Evolutionary conservation across 2,113 vertebrate genomes (phyloP), one percentile per base, ranked within the genome.

Genomic region (Chlamydotis undulata): DNA sequence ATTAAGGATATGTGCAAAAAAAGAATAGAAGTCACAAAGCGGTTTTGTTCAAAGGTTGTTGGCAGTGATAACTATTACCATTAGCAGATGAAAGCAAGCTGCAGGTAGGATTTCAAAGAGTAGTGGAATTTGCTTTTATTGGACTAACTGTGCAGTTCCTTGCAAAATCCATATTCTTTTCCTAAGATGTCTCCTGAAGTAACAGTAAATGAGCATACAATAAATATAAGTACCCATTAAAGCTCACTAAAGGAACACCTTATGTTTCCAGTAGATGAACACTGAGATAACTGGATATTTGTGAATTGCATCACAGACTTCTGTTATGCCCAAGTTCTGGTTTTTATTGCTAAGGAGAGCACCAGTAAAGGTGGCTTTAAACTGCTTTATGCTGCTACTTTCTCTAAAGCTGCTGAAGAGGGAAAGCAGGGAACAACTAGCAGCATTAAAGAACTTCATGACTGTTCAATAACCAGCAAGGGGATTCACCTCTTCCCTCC

Each of bases 21-120:
- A 83, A 75, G 45, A 49, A 55, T 24, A 29, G 59, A 71, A 92
- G 59, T 86, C 79, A 45, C 88, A 50, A 59, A 92, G 41, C 0
- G 0, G 24, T 93, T 92, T 74, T 83, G 73, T 94, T 95, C 89
- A 71, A 78, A 89, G 73, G 39, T 91, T 94, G 80, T 91, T 97
- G 94, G 95, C 86, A 89, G 21, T 92, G 94, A 25, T 81, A 86
- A 63, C 80, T 73, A 24, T 74, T 90, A 29, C 83, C 1, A 3
- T 87, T 59, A 87, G 83, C 69, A 95, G 91, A 97, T 95, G 91
- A 95, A 95, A 93, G 91, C 73, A 94, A 63, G 67, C 90, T 93
- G 93, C 88, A 96, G 88, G 90, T 95, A 94, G 92, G 76, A 92
- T 96, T 96, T 96, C 96, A 96, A 96, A 95, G 96, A 25, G 73